Base-by-base conservation (phyloP, 37 sponge, comb jelly and placozoan species). In the Cliona cf. orientalis region DNA sequence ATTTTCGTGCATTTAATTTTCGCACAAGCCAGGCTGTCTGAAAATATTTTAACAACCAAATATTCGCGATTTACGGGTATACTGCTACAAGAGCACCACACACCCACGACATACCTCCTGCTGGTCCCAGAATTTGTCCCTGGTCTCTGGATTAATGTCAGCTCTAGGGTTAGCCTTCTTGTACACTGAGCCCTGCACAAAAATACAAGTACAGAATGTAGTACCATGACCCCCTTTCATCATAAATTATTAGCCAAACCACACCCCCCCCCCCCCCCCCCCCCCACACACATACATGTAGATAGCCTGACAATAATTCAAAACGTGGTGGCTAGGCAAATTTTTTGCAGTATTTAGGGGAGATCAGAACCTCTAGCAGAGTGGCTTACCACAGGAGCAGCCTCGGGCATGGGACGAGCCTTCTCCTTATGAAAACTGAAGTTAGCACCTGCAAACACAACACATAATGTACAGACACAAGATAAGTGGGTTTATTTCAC, bases 381-480 rank as follows among this genome's bases (percentile, higher is more conserved):
- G n/a, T 32, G 11, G 79, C 88, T 78, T 55, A 87, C 92, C 72
- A 96, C 93, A 58, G 91, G 84, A 26, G 80, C 91, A 23, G 69
- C 68, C 23, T 78, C 81, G 0, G 75, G 87, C 68, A 81, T 58
- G 6, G 77, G 46, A 62, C 84, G 87, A 28, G 89, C 80, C 71
- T 92, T 92, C 86, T 96, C 96, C 60, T 96, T 90, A 85, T 96
- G 96, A 58, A 87, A 71, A 63, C 96, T 76, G 76, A 85, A 96
- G 81, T 92, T 92, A 46, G 96, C 83, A 36, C 96, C 96, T 91
- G 41, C 14, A 19, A 41, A 12, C 33, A 5, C 9, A 7, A 77
- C 22, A 34, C 5, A 62, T 9, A 77, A 69, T 34, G 11, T 42
- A 21, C 36, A 76, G 36, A 58, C 26, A 58, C 32, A 21, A 55